Conservation (phyloP, 2,888 invertebrate species). For the Macrosiphum euphorbiae region DNA sequence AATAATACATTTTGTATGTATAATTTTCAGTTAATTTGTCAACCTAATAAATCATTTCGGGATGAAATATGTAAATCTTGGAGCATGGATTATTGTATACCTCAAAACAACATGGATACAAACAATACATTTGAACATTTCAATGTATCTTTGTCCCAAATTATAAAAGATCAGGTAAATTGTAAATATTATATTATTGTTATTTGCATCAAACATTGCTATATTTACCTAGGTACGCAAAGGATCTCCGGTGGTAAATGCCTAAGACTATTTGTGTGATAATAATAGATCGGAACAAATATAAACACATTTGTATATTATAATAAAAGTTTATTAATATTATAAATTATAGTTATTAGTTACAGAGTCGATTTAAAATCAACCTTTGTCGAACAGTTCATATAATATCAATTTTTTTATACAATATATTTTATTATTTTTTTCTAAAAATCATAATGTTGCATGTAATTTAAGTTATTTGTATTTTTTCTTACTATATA, state of each 20-base stretch:
- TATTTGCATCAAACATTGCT: background rate
- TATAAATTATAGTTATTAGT: background rate
- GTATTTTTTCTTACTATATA: background rate
- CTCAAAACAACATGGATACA: background rate
- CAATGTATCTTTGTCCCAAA: background rate
- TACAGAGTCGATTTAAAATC: background rate
- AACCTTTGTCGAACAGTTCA: no score
- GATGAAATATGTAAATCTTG: constrained; percentile 38
- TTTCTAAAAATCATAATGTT: background rate
- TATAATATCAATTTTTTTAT: background rate
- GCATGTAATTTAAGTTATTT: background rate
- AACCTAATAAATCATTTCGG: constrained; percentile 27
- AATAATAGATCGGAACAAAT: background rate
- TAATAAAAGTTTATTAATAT: background rate
- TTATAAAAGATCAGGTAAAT: constrained; percentile 27
- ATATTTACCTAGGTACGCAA: background rate
- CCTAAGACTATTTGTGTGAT: background rate
- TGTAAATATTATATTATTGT: background rate
- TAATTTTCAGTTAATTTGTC: constrained; percentile 35
- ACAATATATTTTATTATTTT: background rate
- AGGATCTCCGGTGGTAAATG: background rate
- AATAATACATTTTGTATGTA: background rate
- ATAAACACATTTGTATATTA: background rate
- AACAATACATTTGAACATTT: background rate
- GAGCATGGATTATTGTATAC: constrained; percentile 27